Percentiles rank a stretch among this genome's conserved stretches.
Conservation (phyloP, 2,113 vertebrate species). For the Chlorodrepanis virens region DNA sequence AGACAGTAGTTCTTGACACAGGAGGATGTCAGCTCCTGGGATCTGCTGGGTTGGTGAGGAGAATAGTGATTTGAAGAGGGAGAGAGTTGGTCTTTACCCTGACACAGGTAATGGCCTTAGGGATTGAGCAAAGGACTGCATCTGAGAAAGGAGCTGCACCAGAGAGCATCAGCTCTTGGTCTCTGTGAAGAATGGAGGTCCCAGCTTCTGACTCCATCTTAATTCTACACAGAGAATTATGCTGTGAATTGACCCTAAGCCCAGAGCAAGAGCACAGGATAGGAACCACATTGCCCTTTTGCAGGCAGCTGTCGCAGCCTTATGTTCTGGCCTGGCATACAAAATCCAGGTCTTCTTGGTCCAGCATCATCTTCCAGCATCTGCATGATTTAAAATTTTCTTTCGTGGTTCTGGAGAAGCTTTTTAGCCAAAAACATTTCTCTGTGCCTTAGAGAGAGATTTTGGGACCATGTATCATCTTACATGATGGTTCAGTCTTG, state of each 20-base stretch:
- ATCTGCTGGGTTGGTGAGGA: background rate
- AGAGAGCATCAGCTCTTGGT: background rate
- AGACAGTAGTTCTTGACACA: accelerated
- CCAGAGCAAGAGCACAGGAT: background rate
- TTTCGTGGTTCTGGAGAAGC: background rate
- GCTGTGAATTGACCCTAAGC: background rate
- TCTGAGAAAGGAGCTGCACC: background rate
- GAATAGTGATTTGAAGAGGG: background rate
- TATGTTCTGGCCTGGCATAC: background rate
- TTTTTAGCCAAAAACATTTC: background rate
- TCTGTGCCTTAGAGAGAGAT: background rate
- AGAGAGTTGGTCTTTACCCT: background rate
- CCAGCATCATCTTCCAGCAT: background rate
- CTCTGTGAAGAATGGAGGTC: background rate
- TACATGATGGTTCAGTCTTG: background rate
- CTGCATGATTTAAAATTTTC: background rate
- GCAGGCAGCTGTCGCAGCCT: background rate
- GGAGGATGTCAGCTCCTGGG: background rate
- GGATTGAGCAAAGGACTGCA: background rate
- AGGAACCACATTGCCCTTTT: background rate
- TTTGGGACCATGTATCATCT: background rate
- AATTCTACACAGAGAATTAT: background rate
- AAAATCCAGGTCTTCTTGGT: background rate
- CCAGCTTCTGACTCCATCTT: background rate
- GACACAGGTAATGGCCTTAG: background rate